Percentiles rank a stretch among this genome's conserved stretches.
These are phyloP conservation scores for Buceros bicornis DNA, from an alignment of 2,797 vertebrate genomes.

Conservation along the genomic window DNA sequence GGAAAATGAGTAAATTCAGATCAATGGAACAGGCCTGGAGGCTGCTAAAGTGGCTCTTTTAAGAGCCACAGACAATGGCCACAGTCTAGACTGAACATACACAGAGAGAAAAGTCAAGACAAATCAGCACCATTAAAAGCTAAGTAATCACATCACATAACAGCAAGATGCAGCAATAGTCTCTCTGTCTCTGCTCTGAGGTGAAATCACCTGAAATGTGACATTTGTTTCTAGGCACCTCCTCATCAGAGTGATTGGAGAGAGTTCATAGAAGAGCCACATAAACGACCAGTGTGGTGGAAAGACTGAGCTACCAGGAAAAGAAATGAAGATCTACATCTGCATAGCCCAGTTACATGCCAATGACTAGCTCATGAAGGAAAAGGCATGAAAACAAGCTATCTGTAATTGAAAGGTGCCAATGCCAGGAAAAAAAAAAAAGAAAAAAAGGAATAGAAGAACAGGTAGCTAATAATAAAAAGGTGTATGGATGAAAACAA, in stretches of 20 bases:
- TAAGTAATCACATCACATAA: conserved; percentile 64
- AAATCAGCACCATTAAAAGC: conserved; percentile 51
- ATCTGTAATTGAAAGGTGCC: not conserved
- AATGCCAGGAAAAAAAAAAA: not conserved
- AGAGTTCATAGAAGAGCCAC: conserved; percentile 30
- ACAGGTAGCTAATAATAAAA: not conserved
- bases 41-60: conserved; percentile 48
- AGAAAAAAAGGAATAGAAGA: no score
- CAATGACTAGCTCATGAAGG: not conserved
- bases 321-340: not conserved
- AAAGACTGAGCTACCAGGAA: conserved; percentile 26
- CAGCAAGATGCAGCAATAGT: not conserved
- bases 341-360: not conserved
- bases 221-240: conserved; percentile 45
- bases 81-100: conserved; percentile 73
- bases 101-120: conserved; percentile 65
- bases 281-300: not conserved
- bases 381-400: conserved; percentile 11
- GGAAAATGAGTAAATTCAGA: conserved; percentile 65
- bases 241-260: not conserved
- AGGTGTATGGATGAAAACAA: not conserved
- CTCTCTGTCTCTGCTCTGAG: conserved; percentile 29
- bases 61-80: conserved; percentile 67
- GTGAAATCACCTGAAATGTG: conserved; percentile 59
- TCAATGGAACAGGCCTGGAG: conserved; percentile 46